These are phyloP conservation scores for Colostygia pectinataria DNA, from an alignment of 2,888 invertebrate genomes.

Conservation along the genomic window DNA sequence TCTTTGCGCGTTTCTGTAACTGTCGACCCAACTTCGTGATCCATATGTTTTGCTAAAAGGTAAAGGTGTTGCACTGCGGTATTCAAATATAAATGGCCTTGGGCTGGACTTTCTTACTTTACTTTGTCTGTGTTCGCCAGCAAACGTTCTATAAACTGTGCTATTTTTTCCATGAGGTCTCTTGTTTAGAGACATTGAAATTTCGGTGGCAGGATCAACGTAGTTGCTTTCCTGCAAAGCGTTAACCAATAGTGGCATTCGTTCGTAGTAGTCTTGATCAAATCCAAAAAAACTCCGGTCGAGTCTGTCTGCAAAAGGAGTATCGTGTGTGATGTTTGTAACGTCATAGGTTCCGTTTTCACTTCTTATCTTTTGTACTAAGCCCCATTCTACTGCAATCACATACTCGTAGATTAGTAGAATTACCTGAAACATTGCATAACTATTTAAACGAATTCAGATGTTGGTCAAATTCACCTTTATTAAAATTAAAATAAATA, in stretches of 20 bases:
- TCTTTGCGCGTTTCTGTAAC: slow-evolving; percentile 71
- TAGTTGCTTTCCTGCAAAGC: slow-evolving; percentile 71
- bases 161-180: slow-evolving; percentile 20
- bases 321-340: slow-evolving; percentile 43
- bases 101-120: slow-evolving; percentile 71
- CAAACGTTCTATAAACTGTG: slow-evolving; percentile 15
- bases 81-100: slow-evolving; percentile 76
- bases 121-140: slow-evolving; percentile 38
- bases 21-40: slow-evolving; percentile 71
- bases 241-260: slow-evolving; percentile 76
- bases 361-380: slow-evolving; percentile 64
- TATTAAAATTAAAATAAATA: no score
- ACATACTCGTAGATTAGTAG: slow-evolving; percentile 78
- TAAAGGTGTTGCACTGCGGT: slow-evolving; percentile 63
- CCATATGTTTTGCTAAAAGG: slow-evolving; percentile 67
- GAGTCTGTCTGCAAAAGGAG: slow-evolving; percentile 68
- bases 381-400: slow-evolving; percentile 73
- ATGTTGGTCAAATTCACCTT: no score
- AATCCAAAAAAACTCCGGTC: slow-evolving; percentile 70
- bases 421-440: slow-evolving; percentile 67
- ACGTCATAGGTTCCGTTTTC: slow-evolving; percentile 42
- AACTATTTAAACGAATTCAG: background rate
- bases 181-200: slow-evolving; percentile 37
- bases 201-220: slow-evolving; percentile 56
- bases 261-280: slow-evolving; percentile 75